phyloP scores from a whole-genome alignment of 2,888 invertebrate genomes.

The Hipparchia semele region DNA sequence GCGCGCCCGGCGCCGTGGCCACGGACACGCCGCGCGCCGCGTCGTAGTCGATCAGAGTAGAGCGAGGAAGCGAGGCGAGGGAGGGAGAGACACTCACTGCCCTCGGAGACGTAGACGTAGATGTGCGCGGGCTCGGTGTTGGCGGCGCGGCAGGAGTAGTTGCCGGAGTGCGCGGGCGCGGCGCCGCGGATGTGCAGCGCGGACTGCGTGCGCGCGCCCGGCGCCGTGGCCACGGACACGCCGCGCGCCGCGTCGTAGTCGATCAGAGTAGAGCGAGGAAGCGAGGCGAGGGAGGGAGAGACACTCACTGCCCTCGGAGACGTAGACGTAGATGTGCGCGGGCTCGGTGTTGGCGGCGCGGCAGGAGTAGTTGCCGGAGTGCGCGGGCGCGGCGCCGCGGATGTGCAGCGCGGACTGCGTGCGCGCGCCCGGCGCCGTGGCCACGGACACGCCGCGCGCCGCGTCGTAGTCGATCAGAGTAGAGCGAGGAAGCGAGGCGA shows the following conservation, averaged over 20 bases:
- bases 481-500: conserved; percentile 79
- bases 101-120: neutral
- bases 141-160: conserved; percentile 68
- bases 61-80: too few species aligned
- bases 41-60: conserved; percentile 92
- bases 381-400: conserved; percentile 63
- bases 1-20: conserved; percentile 91
- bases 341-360: too few species aligned
- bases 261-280: conserved; percentile 81
- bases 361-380: conserved; percentile 89
- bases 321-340: conserved; percentile 89
- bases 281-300: neutral
- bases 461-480: conserved; percentile 49
- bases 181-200: too few species aligned
- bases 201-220: too few species aligned
- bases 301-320: conserved; percentile 89
- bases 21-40: conserved; percentile 91
- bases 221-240: conserved; percentile 84
- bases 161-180: conserved; percentile 89
- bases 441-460: conserved; percentile 84
- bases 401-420: too few species aligned
- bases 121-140: neutral
- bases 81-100: neutral
- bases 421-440: conserved; percentile 49
- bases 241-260: conserved; percentile 49